Percentiles rank a stretch among this genome's conserved stretches.
phyloP scores from a whole-genome alignment of 2,113 vertebrate species.

The Protomyctophum bolini region DNA sequence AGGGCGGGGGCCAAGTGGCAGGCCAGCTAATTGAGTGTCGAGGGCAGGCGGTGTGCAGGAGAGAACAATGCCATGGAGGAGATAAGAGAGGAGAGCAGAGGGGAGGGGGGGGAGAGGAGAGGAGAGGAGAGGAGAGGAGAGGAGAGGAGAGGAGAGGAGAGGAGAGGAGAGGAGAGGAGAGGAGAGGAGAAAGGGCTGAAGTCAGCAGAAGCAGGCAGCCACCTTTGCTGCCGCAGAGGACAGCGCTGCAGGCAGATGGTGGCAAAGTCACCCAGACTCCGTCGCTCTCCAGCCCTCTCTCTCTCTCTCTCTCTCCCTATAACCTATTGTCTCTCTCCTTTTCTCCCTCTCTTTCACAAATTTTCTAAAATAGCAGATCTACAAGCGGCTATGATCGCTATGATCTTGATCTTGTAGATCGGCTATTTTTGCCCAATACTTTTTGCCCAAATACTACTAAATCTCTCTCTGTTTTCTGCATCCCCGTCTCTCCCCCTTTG shows the following conservation, averaged over 20 bases:
- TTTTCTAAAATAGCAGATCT: too few species aligned
- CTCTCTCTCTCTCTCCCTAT: neutral
- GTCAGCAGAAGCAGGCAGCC: slow-evolving; percentile 77
- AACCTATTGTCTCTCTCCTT: neutral
- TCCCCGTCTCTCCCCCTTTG: too few species aligned
- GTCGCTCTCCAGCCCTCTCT: neutral
- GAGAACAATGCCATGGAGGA: slow-evolving; percentile 73
- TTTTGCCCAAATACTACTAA: too few species aligned
- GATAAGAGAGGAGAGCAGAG: slow-evolving; percentile 62
- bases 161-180: slow-evolving; percentile 25
- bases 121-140: too few species aligned
- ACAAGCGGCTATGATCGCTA: too few species aligned
- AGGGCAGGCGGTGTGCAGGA: slow-evolving; percentile 56
- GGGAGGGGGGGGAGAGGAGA: slow-evolving; percentile 27
- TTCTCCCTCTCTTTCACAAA: too few species aligned
- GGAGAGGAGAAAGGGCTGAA: slow-evolving; percentile 56
- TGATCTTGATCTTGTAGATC: too few species aligned
- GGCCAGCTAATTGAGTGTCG: slow-evolving; percentile 73
- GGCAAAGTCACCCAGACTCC: slow-evolving; percentile 69
- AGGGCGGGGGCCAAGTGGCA: slow-evolving; percentile 10
- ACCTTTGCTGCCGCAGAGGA: slow-evolving; percentile 69
- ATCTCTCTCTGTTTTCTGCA: too few species aligned
- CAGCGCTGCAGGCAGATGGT: slow-evolving; percentile 75
- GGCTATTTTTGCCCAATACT: too few species aligned
- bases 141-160: too few species aligned